A percentile compares a stretch with the other conserved stretches of the same genome.
These are phyloP conservation scores for Eristalis pertinax DNA, from an alignment of 2,888 invertebrate species.

Conservation along the genomic window DNA sequence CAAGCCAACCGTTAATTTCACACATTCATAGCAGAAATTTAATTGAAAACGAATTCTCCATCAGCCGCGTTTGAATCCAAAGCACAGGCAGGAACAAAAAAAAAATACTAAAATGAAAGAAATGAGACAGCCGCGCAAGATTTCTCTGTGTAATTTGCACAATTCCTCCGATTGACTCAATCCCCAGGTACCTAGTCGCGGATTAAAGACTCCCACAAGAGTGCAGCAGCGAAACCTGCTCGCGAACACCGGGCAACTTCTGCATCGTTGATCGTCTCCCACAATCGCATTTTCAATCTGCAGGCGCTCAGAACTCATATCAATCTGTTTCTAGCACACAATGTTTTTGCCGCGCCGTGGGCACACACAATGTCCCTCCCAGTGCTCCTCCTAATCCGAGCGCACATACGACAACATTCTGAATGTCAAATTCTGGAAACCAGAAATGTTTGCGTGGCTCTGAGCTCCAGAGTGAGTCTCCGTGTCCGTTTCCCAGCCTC, in stretches of 20 bases:
- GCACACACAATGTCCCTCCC: conserved; percentile 62
- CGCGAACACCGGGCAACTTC: conserved; percentile 3
- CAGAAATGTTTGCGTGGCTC: conserved; percentile 63
- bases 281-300: conserved; percentile 62
- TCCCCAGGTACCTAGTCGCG: conserved; percentile 49
- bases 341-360: conserved; percentile 65
- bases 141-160: conserved; percentile 53
- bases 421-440: conserved; percentile 65
- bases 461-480: conserved; percentile 1
- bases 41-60: not conserved
- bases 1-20: conserved; percentile 9
- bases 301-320: conserved; percentile 57
- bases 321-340: conserved; percentile 68
- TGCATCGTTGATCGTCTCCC: conserved; percentile 60
- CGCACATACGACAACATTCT: conserved; percentile 63
- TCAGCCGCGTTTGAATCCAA: not conserved
- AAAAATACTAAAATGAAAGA: not conserved
- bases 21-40: not conserved
- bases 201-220: conserved; percentile 58
- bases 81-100: not conserved
- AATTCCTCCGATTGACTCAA: conserved; percentile 62
- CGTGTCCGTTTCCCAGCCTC: conserved; percentile 34
- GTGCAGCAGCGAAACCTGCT: conserved; percentile 28
- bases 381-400: conserved; percentile 57
- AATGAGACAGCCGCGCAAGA: conserved; percentile 1